A percentile compares a stretch with the other conserved stretches of the same genome.
phyloP scores from a whole-genome alignment of 2,113 vertebrate genomes.

The Oplegnathus fasciatus region DNA sequence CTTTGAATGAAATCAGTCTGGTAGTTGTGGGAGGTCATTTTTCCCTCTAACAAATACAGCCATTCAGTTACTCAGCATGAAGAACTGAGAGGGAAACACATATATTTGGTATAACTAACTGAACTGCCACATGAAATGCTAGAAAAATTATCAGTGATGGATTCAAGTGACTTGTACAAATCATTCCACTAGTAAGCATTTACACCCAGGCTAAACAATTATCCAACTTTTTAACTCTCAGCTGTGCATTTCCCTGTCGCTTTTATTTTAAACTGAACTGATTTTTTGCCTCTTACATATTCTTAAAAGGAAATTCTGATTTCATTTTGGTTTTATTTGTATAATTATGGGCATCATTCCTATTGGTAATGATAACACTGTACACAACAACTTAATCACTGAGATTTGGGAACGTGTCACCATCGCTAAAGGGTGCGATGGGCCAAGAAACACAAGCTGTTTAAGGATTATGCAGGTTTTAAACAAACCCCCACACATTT shows the following conservation, averaged over 20 bases:
- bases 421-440: too few species aligned
- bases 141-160: conserved; percentile 15
- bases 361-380: background rate
- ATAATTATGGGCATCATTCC: background rate
- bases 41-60: background rate
- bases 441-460: too few species aligned
- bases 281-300: too few species aligned
- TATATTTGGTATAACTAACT: too few species aligned
- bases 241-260: background rate
- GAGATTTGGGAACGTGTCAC: too few species aligned
- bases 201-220: background rate
- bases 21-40: too few species aligned
- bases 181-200: background rate
- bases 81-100: background rate
- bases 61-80: background rate
- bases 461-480: too few species aligned
- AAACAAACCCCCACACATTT: too few species aligned
- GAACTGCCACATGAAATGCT: background rate
- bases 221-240: too few species aligned
- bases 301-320: background rate
- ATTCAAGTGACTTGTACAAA: conserved; percentile 1
- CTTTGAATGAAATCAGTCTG: background rate
- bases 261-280: background rate
- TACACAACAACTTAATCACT: background rate
- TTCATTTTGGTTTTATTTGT: too few species aligned